A percentile compares a stretch with the other conserved stretches of the same genome.
Conservation (phyloP, 2,113 vertebrate species). For the Tenrec ecaudatus region DNA sequence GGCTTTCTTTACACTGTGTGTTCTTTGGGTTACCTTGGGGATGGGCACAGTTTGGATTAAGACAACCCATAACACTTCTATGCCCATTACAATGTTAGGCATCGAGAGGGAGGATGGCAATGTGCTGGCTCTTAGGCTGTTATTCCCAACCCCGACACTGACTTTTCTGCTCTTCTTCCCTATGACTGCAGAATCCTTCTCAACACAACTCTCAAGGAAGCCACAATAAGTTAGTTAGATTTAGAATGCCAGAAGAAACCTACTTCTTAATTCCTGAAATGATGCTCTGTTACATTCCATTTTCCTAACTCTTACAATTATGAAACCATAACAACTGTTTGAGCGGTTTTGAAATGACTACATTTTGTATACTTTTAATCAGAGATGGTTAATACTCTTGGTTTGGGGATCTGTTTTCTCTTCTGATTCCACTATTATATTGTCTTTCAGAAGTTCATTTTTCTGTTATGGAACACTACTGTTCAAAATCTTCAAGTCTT, state of each 20-base stretch:
- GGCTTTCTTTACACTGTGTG: neutral
- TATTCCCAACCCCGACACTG: neutral
- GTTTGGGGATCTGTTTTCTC: neutral
- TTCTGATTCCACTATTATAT: neutral
- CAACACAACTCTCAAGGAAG: neutral
- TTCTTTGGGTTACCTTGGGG: neutral
- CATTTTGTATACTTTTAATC: slow-evolving; percentile 5
- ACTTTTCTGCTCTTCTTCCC: slow-evolving; percentile 36
- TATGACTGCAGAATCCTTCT: slow-evolving; percentile 35
- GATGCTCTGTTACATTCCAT: neutral
- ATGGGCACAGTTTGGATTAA: slow-evolving; percentile 33
- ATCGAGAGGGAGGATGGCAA: slow-evolving; percentile 18
- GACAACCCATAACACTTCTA: slow-evolving; percentile 41
- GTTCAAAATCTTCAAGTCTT: neutral
- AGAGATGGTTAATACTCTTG: neutral
- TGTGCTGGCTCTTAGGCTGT: slow-evolving; percentile 26
- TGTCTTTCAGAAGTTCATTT: neutral
- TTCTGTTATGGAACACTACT: neutral
- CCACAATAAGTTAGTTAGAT: slow-evolving; percentile 10
- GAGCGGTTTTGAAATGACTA: slow-evolving; percentile 25
- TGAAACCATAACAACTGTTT: slow-evolving; percentile 35
- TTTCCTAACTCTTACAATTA: neutral
- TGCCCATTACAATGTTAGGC: slow-evolving; percentile 16
- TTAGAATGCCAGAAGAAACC: slow-evolving; percentile 24
- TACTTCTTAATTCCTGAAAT: neutral